Conservation (phyloP, 1,140 invertebrate genomes). For the Hycleus phaleratus region DNA sequence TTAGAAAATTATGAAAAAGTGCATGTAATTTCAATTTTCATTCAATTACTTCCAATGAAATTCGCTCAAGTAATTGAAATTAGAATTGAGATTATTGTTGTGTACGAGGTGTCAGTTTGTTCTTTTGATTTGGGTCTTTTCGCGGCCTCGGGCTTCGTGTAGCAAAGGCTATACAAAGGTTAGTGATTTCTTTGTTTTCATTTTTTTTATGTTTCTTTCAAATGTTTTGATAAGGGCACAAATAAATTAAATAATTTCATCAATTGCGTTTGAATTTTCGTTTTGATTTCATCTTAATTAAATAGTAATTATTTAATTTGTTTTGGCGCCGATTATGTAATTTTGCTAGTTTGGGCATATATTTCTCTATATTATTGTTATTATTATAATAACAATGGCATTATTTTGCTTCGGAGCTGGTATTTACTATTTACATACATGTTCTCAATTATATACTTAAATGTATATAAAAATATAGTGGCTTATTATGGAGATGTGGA, state of each 20-base stretch:
- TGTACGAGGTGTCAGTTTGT: too few relatives aligned
- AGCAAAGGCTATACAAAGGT: slow-evolving; percentile 39
- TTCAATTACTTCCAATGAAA: background rate
- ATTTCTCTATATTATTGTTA: background rate
- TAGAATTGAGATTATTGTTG: background rate
- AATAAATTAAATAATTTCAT: background rate
- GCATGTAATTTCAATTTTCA: slow-evolving; percentile 8
- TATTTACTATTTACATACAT: too few relatives aligned
- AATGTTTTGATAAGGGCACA: background rate
- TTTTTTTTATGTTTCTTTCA: background rate
- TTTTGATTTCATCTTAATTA: slow-evolving; percentile 9
- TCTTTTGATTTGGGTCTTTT: slow-evolving; percentile 13
- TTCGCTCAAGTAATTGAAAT: slow-evolving; percentile 6
- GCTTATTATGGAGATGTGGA: slow-evolving; percentile 27
- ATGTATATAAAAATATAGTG: background rate
- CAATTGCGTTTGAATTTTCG: slow-evolving; percentile 1
- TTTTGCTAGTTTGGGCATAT: slow-evolving; percentile 29
- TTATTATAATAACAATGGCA: background rate
- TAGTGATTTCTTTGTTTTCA: slow-evolving; percentile 23
- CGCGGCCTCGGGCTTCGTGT: slow-evolving; percentile 33
- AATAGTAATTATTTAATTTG: slow-evolving; percentile 15
- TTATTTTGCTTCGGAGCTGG: too few relatives aligned
- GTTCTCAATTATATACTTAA: background rate
- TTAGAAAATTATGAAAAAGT: background rate
- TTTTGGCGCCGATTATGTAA: background rate